Percentiles rank a stretch among this genome's conserved stretches.
Conservation (phyloP, 2,888 invertebrate genomes). For the Dryomyza anilis region DNA sequence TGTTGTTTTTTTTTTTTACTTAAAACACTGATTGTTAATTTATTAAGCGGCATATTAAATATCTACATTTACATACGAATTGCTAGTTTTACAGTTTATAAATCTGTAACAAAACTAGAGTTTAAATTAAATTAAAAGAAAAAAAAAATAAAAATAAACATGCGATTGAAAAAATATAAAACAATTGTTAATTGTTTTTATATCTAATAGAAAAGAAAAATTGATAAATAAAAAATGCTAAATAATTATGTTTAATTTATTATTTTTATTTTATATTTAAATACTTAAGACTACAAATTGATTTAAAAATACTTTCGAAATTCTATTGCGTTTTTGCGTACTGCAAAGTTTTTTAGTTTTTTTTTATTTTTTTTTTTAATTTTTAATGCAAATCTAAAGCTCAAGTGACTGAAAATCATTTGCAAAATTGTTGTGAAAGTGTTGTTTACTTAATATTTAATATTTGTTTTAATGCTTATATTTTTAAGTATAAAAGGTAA, state of each 20-base stretch:
- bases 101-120: no score
- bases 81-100: slow-evolving; percentile 1
- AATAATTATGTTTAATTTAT: slow-evolving; percentile 52
- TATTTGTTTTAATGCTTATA: slow-evolving; percentile 4
- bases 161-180: no score
- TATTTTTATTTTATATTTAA: slow-evolving; percentile 52
- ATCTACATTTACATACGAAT: slow-evolving; percentile 42
- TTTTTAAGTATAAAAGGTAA: slow-evolving; percentile 33
- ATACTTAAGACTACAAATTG: slow-evolving; percentile 47
- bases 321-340: slow-evolving; percentile 9
- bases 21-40: slow-evolving; percentile 37
- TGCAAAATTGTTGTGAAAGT: slow-evolving; percentile 4
- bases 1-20: slow-evolving; percentile 37
- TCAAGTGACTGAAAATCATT: slow-evolving; percentile 55
- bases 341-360: neutral
- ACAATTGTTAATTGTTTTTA: no score
- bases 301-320: slow-evolving; percentile 23
- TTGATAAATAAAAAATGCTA: slow-evolving; percentile 36
- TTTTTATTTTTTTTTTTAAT: no score
- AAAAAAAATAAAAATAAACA: no score
- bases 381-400: slow-evolving; percentile 47
- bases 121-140: no score
- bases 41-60: slow-evolving; percentile 38
- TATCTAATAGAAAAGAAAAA: no score
- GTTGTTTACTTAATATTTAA: slow-evolving; percentile 18